Base-by-base conservation (phyloP, 2,113 vertebrate genomes). In the Rhea pennata region DNA sequence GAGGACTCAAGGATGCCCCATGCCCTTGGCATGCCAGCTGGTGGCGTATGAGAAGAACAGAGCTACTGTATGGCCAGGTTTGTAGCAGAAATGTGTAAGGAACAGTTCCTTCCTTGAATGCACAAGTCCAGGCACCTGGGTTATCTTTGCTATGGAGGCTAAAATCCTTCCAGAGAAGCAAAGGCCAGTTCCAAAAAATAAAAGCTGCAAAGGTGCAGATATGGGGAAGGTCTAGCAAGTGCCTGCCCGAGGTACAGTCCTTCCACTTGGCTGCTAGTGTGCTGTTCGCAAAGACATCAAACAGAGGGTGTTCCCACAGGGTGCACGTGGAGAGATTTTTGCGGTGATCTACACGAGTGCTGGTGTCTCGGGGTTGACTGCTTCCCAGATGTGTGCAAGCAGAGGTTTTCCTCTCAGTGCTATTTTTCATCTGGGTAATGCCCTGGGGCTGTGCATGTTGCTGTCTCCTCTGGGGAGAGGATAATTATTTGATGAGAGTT, bases 221-320 rank as follows among this genome's bases (percentile, higher is more conserved):
- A 51, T 0, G 2, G 8, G 65, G 62, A 51, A 40, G n/a, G 67
- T 29, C 1, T 0, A 42, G n/a, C 64, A 27, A 65, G 13, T 4
- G 2, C 42, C 44, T 15, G 1, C 19, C 2, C 11, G 1, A 5
- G 39, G 46, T 10, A 8, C 71, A 70, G 83, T 58, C 62, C 56
- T 53, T n/a, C 42, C 76, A 50, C 0, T 4, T 0, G 2, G 50
- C 58, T 48, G 46, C 59, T 1, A 5, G 33, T 23, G 19, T 0
- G 1, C 6, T 46, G 46, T 53, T 33, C 40, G 58, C 40, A 0
- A 2, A 54, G 65, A 10, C 2, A 1, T 2, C 1, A 5, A 72
- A 24, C 5, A 0, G 1, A 12, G 48, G 53, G 70, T 64, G 26
- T 61, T 50, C 27, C 31, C 42, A 29, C 23, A 31, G 29, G 29